Base-by-base conservation (phyloP, 2,888 invertebrate genomes). In the Tachina grossa region DNA sequence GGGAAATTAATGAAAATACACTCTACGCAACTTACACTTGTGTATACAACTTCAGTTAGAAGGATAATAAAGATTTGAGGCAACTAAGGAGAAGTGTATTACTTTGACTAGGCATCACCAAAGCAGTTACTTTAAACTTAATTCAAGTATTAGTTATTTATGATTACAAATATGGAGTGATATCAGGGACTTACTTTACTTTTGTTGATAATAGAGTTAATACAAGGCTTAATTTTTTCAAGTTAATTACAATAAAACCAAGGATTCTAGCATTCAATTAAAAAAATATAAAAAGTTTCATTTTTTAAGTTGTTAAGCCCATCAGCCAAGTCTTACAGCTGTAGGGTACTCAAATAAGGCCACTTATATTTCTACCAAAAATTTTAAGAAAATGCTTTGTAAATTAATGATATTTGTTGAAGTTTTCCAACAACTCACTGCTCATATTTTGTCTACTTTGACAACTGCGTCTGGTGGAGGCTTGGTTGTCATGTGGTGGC, bases 1-100 rank as follows among this genome's bases (percentile, higher is more conserved):
- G 85, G 75, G 77, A 68, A 86, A 83, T 83, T 83, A 76, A 83
- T 80, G 76, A 68, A 74, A 74, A 76, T 66, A 71, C 39, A 49
- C 47, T 8, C 16, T n/a, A 31, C 43, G 8, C 22, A 63, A 65
- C n/a, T 43, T 49, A 65, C 31, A 55, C 49, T 41, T 10, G 31
- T n/a, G 13, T 31, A 31, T n/a, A 79, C 16, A 45, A 41, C 22
- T 57, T 14, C 22, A 45, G 45, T 55, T 13, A 55, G 3, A 31
- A 31, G 31, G 76, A 53, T 55, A 66, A 55, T 55, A 31, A 31
- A 53, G 31, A 65, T 55, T 45, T 19, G 16, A 61, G 31, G 6
- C 31, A 71, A 51, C 19, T 66, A 9, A n/a, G 39, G 31, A 16
- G 57, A 47, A 22, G 66, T 22, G 49, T 45, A 65, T 39, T 51